These are phyloP conservation scores for Ceratina calcarata DNA, from an alignment of 1,140 invertebrate genomes.

Conservation along the genomic window DNA sequence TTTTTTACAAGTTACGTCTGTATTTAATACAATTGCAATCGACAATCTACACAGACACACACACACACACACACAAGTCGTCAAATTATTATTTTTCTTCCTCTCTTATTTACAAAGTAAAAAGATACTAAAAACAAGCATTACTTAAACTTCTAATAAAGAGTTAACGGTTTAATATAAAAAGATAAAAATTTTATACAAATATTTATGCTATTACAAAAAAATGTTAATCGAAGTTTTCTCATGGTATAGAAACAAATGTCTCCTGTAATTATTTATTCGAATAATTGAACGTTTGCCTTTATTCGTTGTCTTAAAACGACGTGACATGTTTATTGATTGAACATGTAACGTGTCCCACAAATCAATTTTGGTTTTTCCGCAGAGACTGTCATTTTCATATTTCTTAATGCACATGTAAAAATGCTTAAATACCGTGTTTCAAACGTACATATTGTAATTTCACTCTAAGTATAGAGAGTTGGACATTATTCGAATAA, in stretches of 20 bases:
- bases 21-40: not conserved
- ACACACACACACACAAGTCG: too few relatives aligned
- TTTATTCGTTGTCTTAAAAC: not conserved
- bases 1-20: not conserved
- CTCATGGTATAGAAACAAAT: too few relatives aligned
- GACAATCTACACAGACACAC: too few relatives aligned
- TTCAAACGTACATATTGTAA: conserved; percentile 46
- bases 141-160: not conserved
- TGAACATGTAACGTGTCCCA: not conserved
- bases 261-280: conserved; percentile 19
- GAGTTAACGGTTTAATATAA: not conserved
- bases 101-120: not conserved
- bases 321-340: not conserved
- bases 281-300: not conserved
- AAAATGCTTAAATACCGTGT: conserved; percentile 43
- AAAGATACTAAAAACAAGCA: not conserved
- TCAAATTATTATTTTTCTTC: not conserved
- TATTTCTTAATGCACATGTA: conserved; percentile 46
- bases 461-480: conserved; percentile 39
- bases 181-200: not conserved
- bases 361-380: conserved; percentile 26
- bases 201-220: conserved; percentile 6
- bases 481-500: conserved; percentile 53
- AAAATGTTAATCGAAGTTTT: not conserved
- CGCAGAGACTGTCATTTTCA: conserved; percentile 47